Percentiles rank a stretch among this genome's conserved stretches.
These are phyloP conservation scores for Tadarida brasiliensis DNA, from an alignment of 2,797 vertebrate species.

Conservation along the genomic window DNA sequence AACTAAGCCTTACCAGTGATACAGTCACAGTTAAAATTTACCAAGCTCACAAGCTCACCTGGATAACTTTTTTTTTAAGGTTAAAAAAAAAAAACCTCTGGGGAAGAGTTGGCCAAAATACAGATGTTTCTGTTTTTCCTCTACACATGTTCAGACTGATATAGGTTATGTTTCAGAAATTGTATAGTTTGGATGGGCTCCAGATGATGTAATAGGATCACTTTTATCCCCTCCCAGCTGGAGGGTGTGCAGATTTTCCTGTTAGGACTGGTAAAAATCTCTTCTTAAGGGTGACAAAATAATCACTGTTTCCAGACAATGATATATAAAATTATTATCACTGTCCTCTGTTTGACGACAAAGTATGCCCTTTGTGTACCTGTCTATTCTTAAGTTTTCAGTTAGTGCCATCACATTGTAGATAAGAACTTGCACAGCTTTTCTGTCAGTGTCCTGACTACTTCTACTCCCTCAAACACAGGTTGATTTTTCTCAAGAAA, in stretches of 20 bases:
- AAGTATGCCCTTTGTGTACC: background rate
- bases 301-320: conserved; percentile 17
- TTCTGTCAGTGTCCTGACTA: background rate
- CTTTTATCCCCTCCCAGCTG: conserved; percentile 76
- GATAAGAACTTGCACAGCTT: background rate
- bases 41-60: background rate
- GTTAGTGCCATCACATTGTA: background rate
- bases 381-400: conserved; percentile 4
- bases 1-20: background rate
- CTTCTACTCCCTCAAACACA: background rate
- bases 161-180: conserved; percentile 77
- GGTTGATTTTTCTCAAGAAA: background rate
- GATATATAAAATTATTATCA: background rate
- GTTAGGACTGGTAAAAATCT: conserved; percentile 58
- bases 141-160: conserved; percentile 81
- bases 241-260: conserved; percentile 48
- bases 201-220: conserved; percentile 81
- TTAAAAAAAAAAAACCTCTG: background rate
- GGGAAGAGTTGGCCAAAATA: conserved; percentile 61
- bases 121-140: conserved; percentile 80
- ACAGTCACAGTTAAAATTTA: conserved; percentile 30
- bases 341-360: conserved; percentile 47
- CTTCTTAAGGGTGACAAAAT: background rate
- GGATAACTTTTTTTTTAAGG: conserved; percentile 40
- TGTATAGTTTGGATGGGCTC: conserved; percentile 76